A percentile compares a stretch with the other conserved stretches of the same genome.
These are phyloP conservation scores for Peucedramus taeniatus DNA, from an alignment of 2,113 vertebrate species.

Conservation along the genomic window DNA sequence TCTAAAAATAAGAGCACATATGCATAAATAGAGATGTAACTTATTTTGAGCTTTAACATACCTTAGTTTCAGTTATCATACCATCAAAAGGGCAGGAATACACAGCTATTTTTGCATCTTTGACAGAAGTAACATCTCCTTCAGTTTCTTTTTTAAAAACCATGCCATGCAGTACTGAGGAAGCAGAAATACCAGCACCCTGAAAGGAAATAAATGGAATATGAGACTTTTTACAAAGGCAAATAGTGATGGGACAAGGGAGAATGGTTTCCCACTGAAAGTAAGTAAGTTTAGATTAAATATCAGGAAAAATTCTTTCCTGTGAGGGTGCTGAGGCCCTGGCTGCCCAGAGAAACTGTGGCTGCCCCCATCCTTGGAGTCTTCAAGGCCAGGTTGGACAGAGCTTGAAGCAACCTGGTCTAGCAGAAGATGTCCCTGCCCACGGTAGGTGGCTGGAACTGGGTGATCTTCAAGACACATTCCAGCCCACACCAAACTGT, in stretches of 20 bases:
- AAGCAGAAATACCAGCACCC: slow-evolving; percentile 88
- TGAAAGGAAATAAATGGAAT: slow-evolving; percentile 47
- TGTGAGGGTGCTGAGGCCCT: background rate
- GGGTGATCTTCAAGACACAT: background rate
- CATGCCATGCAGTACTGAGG: slow-evolving; percentile 94
- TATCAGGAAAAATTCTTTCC: background rate
- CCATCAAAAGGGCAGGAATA: slow-evolving; percentile 97
- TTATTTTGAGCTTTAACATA: slow-evolving; percentile 59
- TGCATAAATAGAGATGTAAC: background rate
- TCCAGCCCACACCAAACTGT: background rate
- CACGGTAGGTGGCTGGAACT: background rate
- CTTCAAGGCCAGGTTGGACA: background rate
- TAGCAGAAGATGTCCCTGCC: background rate
- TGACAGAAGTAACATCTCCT: slow-evolving; percentile 91
- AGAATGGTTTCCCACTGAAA: background rate
- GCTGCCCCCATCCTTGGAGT: background rate
- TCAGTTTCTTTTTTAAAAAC: slow-evolving; percentile 98
- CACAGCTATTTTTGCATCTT: slow-evolving; percentile 92
- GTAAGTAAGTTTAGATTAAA: background rate
- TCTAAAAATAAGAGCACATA: slow-evolving; percentile 10
- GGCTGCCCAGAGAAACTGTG: background rate
- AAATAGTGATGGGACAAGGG: background rate
- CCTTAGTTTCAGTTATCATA: slow-evolving; percentile 97
- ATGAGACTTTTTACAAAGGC: background rate
- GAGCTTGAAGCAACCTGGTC: background rate